Evolutionary conservation across 37 sponge, comb jelly and placozoan genomes (phyloP).

Genomic region (Halichondria panicea): DNA sequence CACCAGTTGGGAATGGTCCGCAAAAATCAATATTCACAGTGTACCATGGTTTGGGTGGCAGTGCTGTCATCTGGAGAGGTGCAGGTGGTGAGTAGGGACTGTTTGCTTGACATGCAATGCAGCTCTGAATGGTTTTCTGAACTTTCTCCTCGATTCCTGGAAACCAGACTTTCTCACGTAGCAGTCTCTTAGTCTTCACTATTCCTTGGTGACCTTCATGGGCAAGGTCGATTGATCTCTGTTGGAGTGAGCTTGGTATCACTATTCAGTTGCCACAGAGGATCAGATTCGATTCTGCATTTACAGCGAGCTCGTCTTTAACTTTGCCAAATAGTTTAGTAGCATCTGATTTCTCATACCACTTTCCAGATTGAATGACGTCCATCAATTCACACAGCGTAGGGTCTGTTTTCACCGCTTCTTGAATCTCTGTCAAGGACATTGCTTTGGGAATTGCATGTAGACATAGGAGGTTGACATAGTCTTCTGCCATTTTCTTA

Average conservation of each 20-base stretch:
- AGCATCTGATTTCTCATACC: background rate
- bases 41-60: slow-evolving; percentile 54
- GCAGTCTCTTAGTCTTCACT: slow-evolving; percentile 38
- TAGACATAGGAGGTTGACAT: no score
- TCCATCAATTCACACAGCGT: no score
- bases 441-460: slow-evolving; percentile 44
- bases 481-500: no score
- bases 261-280: slow-evolving; percentile 41
- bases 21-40: slow-evolving; percentile 46
- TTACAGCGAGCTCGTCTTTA: slow-evolving; percentile 15
- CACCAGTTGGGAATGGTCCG: slow-evolving; percentile 52
- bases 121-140: slow-evolving; percentile 4
- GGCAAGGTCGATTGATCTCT: slow-evolving; percentile 13
- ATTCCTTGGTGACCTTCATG: slow-evolving; percentile 50
- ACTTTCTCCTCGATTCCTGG: slow-evolving; percentile 23
- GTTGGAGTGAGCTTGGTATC: slow-evolving; percentile 16
- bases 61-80: slow-evolving; percentile 41
- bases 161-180: slow-evolving; percentile 50
- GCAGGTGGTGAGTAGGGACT: slow-evolving; percentile 11
- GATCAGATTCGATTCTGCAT: slow-evolving; percentile 7
- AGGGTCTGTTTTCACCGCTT: slow-evolving; percentile 7
- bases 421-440: slow-evolving; percentile 30
- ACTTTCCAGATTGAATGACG: no score
- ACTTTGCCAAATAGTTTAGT: slow-evolving; percentile 9
- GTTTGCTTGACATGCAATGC: slow-evolving; percentile 13